Base-by-base conservation (phyloP, 1,140 invertebrate species). In the Capitella teleta region DNA sequence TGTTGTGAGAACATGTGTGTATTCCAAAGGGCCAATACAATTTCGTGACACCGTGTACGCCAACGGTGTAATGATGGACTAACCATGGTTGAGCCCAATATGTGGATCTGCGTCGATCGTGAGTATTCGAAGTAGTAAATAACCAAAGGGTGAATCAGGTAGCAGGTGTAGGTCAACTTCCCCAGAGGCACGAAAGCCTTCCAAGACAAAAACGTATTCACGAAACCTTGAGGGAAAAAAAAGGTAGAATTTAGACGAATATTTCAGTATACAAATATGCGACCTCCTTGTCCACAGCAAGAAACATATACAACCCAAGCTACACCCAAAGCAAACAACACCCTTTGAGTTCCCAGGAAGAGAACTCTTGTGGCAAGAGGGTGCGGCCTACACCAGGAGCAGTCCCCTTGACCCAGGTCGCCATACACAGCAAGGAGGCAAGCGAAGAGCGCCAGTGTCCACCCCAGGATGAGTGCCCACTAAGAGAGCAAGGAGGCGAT, bases 61-160 rank as follows among this genome's bases (percentile, higher is more conserved):
- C n/a, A n/a, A n/a, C n/a, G n/a, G n/a, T n/a, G n/a, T n/a, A n/a
- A n/a, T n/a, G n/a, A n/a, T n/a, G n/a, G n/a, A n/a, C n/a, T n/a
- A n/a, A n/a, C n/a, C n/a, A n/a, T n/a, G n/a, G n/a, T n/a, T n/a
- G n/a, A n/a, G n/a, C n/a, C n/a, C n/a, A n/a, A n/a, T n/a, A n/a
- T n/a, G n/a, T n/a, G n/a, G n/a, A n/a, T n/a, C n/a, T n/a, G n/a
- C n/a, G n/a, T n/a, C n/a, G n/a, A n/a, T n/a, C n/a, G n/a, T n/a
- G n/a, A n/a, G n/a, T 45, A 26, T 24, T 18, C 26, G 43, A 25
- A 26, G 43, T 19, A 2, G 10, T 26, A 26, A 8, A 53, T 86
- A 32, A 80, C 79, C 14, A 81, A 83, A 36, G 88, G 86, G 42
- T 68, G 65, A 6, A 66, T 40, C 0, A 68, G 48, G 49, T 68